Evolutionary conservation across 1,140 invertebrate species (phyloP).

Genomic region (Himalopsyche phryganea): DNA sequence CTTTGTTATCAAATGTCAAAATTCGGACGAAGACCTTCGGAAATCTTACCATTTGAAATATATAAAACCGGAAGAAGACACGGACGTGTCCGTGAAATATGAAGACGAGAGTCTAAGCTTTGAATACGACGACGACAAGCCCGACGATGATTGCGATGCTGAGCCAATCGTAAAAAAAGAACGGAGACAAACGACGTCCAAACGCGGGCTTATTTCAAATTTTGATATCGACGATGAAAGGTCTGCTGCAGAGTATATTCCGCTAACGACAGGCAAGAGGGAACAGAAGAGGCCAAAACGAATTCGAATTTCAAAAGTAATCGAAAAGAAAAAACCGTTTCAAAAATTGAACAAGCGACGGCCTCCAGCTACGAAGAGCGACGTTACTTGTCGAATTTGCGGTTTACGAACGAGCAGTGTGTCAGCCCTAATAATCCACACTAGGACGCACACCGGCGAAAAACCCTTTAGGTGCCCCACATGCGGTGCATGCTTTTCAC

Average conservation of each 20-base stretch:
- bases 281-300: too few relatives aligned
- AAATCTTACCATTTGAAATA: not conserved
- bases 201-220: too few relatives aligned
- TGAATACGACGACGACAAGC: not conserved
- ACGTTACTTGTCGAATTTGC: conserved; percentile 37
- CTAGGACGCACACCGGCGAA: conserved; percentile 52
- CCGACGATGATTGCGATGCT: too few relatives aligned
- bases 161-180: conserved; percentile 10
- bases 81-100: not conserved
- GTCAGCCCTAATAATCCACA: conserved; percentile 56
- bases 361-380: conserved; percentile 27
- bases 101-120: not conserved
- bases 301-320: too few relatives aligned
- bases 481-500: conserved; percentile 54
- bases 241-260: too few relatives aligned
- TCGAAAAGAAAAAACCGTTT: too few relatives aligned
- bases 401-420: conserved; percentile 4
- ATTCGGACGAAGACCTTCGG: conserved; percentile 13
- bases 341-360: not conserved
- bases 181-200: not conserved
- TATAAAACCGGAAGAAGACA: not conserved
- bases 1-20: conserved; percentile 14
- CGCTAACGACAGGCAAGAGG: too few relatives aligned
- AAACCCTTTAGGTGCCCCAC: conserved; percentile 53
- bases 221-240: not conserved